Percentiles rank a stretch among this genome's conserved stretches.
Conservation (phyloP, 2,888 invertebrate genomes). For the Brachynemurus nebulosus region DNA sequence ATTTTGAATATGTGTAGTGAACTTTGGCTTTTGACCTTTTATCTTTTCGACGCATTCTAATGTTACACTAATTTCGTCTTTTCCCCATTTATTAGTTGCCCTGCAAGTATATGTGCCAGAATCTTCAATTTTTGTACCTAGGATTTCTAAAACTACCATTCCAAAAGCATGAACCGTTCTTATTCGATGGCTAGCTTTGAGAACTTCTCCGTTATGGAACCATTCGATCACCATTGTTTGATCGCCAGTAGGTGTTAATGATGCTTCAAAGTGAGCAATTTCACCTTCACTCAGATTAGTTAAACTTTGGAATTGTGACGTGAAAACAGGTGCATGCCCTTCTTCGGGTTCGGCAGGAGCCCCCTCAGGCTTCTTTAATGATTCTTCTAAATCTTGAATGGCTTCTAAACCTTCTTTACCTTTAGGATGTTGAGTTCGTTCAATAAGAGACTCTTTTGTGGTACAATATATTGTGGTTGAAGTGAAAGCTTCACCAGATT, state of each 20-base stretch:
- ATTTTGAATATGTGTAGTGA: conserved; percentile 76
- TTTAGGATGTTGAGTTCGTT: conserved; percentile 86
- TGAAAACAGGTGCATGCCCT: conserved; percentile 77
- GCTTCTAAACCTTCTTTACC: conserved; percentile 86
- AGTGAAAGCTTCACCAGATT: conserved; percentile 81
- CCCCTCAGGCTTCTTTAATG: conserved; percentile 57
- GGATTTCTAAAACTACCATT: conserved; percentile 90
- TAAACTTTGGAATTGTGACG: conserved; percentile 72
- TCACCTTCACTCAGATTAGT: conserved; percentile 84
- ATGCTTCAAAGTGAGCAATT: conserved; percentile 95
- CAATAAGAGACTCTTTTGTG: conserved; percentile 69
- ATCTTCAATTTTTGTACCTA: conserved; percentile 87
- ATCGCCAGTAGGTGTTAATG: conserved; percentile 84
- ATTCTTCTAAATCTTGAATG: conserved; percentile 82
- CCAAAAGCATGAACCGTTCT: conserved; percentile 95
- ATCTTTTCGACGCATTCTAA: conserved; percentile 72
- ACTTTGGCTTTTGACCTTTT: conserved; percentile 75
- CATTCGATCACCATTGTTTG: conserved; percentile 91
- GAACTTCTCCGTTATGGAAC: conserved; percentile 85
- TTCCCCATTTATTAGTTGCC: conserved; percentile 81
- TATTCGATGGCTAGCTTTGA: conserved; percentile 79
- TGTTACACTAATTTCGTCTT: conserved; percentile 71
- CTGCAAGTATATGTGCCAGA: conserved; percentile 79
- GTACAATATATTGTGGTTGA: conserved; percentile 77
- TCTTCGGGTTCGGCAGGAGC: conserved; percentile 56